Evolutionary conservation across 2,888 invertebrate genomes (phyloP).

Genomic region (Bugulina stolonifera): DNA sequence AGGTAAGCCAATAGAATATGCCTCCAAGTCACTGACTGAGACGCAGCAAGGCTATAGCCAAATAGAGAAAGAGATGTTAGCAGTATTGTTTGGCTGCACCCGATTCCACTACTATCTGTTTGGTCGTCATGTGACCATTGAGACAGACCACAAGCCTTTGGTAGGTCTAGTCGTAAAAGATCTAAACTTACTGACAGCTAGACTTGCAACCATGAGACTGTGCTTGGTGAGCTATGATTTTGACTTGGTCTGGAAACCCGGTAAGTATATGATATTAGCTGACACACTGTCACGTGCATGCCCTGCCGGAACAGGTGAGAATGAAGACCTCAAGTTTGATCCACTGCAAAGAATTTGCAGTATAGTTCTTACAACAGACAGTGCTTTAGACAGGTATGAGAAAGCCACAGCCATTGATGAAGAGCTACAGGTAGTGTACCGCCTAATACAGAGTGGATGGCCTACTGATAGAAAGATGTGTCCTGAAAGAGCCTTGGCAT

Average conservation of each 20-base stretch:
- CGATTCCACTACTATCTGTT: not conserved
- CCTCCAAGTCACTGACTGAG: not conserved
- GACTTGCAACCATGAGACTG: not conserved
- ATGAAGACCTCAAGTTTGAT: not conserved
- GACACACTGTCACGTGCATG: not conserved
- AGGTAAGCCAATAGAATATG: not conserved
- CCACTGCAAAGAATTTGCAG: not conserved
- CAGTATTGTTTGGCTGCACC: not conserved
- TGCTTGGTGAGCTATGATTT: not conserved
- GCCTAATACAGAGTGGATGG: not conserved
- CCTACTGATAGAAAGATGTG: not conserved
- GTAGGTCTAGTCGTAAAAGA: not conserved
- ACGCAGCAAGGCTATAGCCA: not conserved
- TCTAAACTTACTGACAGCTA: not conserved
- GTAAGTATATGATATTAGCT: not conserved
- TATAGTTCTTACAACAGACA: not conserved
- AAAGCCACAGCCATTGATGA: not conserved
- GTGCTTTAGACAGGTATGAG: not conserved
- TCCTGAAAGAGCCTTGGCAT: not conserved
- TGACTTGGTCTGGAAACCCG: not conserved
- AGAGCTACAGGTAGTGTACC: not conserved
- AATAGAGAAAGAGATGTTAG: not conserved
- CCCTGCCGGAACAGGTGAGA: not conserved
- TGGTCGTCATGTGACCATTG: not conserved
- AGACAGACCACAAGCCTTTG: not conserved